Evolutionary conservation across 2,113 vertebrate genomes (phyloP).

Genomic region (Apus apus): DNA sequence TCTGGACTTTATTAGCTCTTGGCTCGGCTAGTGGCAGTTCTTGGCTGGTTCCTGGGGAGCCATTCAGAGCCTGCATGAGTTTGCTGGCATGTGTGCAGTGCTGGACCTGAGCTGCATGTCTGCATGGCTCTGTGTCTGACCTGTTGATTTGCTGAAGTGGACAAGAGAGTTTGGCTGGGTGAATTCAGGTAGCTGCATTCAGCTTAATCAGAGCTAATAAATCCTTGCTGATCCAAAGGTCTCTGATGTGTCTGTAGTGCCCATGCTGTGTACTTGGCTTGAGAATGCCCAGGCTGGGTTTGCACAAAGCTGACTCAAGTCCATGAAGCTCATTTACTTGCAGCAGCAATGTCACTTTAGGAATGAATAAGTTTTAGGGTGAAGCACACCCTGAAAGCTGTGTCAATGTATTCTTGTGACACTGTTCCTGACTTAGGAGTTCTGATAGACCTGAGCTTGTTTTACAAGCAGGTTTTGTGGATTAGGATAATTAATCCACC

Average conservation of each 20-base stretch:
- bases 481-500: background rate
- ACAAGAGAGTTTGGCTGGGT: background rate
- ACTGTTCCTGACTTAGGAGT: background rate
- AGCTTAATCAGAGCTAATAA: background rate
- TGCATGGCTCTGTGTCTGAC: background rate
- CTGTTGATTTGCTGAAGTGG: background rate
- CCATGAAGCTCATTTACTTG: background rate
- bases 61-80: background rate
- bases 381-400: background rate
- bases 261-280: background rate
- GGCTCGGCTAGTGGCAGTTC: background rate
- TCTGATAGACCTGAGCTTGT: background rate
- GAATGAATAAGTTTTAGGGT: background rate
- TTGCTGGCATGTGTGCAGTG: background rate
- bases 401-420: background rate
- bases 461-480: background rate
- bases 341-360: background rate
- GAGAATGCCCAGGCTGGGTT: background rate
- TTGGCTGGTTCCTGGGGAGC: background rate
- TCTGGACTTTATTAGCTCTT: background rate
- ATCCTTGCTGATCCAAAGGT: fast-evolving
- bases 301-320: background rate
- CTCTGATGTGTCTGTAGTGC: background rate
- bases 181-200: background rate
- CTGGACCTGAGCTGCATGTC: background rate